Conservation (phyloP, 2,888 invertebrate species). For the Troilus luridus region DNA sequence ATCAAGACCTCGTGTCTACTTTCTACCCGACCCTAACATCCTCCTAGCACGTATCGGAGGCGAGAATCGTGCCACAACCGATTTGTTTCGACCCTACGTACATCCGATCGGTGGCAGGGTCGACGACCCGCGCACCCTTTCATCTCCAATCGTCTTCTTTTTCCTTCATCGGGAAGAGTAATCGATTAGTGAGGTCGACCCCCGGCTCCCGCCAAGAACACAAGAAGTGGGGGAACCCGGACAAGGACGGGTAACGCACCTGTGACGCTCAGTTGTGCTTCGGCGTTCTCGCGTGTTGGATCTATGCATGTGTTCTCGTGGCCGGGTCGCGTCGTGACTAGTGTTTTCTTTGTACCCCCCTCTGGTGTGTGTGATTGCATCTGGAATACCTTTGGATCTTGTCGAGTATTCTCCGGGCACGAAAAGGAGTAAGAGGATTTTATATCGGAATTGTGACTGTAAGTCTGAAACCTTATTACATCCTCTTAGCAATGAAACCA, state of each 20-base stretch:
- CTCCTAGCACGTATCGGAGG: neutral
- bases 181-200: constrained; percentile 20
- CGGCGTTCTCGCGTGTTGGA: neutral
- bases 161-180: neutral
- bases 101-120: constrained; percentile 1
- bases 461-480: neutral
- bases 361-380: neutral
- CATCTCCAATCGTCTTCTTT: constrained; percentile 19
- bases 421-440: neutral
- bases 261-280: constrained; percentile 15
- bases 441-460: neutral
- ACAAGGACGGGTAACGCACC: constrained; percentile 25
- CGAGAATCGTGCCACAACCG: constrained; percentile 15
- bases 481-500: neutral
- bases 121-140: neutral
- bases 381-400: neutral
- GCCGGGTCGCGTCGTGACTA: neutral
- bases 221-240: constrained; percentile 5
- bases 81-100: constrained; percentile 5
- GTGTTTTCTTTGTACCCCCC: neutral
- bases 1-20: neutral
- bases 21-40: neutral
- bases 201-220: constrained; percentile 11
- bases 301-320: neutral
- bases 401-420: neutral